phyloP scores from a whole-genome alignment of 2,113 vertebrate genomes.

The Strix uralensis region DNA sequence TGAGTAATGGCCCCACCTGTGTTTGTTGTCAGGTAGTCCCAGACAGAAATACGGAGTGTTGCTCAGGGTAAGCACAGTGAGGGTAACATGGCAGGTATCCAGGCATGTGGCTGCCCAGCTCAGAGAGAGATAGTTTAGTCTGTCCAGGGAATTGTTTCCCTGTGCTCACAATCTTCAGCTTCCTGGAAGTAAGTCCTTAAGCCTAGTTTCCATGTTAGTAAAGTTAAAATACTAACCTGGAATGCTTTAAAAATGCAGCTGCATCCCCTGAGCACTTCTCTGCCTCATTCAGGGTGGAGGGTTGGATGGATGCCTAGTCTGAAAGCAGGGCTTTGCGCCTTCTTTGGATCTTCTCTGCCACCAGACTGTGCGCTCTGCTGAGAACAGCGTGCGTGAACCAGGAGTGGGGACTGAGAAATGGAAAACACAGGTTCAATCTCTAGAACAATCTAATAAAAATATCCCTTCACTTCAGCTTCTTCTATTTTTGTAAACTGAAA shows the following conservation, averaged over 20 bases:
- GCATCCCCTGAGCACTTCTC: neutral
- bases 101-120: neutral
- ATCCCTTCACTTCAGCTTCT: neutral
- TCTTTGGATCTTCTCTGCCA: neutral
- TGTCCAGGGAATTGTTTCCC: neutral
- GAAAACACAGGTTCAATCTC: neutral
- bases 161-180: neutral
- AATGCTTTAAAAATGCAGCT: neutral
- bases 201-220: neutral
- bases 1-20: neutral
- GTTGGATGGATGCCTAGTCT: neutral
- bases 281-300: neutral
- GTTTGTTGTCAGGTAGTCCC: neutral
- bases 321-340: neutral
- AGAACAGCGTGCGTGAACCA: neutral
- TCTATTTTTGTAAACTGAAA: neutral
- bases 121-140: neutral
- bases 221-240: neutral
- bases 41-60: neutral
- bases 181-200: neutral
- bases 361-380: fast-evolving
- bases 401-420: neutral
- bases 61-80: neutral
- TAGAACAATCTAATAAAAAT: neutral
- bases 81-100: neutral